A percentile compares a stretch with the other conserved stretches of the same genome.
These are phyloP conservation scores for Cecidostiba fungosa DNA, from an alignment of 2,888 invertebrate species.

Conservation along the genomic window DNA sequence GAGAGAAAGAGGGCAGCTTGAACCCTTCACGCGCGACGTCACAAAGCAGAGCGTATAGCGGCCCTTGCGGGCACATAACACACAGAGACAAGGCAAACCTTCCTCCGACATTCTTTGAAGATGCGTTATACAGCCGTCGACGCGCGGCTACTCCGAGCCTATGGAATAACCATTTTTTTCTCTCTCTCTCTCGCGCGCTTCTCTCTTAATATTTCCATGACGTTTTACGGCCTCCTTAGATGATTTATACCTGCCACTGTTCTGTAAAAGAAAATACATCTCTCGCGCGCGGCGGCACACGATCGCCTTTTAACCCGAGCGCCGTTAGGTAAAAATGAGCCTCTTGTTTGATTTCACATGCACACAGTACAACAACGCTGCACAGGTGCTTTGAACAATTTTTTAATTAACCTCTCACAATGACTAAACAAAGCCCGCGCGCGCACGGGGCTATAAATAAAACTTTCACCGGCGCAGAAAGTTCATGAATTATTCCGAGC, in stretches of 20 bases:
- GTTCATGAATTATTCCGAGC: constrained; percentile 53
- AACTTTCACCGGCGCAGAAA: constrained; percentile 53
- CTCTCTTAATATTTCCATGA: constrained; percentile 60
- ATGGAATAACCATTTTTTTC: constrained; percentile 39
- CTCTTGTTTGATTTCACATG: constrained; percentile 45
- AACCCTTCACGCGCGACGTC: constrained; percentile 74
- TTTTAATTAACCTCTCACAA: constrained; percentile 39
- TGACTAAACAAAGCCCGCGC: constrained; percentile 11
- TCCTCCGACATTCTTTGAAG: constrained; percentile 55
- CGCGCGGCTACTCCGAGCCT: constrained; percentile 5
- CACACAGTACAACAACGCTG: background rate
- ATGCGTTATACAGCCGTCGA: constrained; percentile 36
- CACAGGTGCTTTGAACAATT: constrained; percentile 4
- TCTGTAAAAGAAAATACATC: constrained; percentile 60
- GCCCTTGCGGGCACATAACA: constrained; percentile 4
- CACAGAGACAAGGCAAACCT: constrained; percentile 1
- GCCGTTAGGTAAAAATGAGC: constrained; percentile 47
- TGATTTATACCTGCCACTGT: constrained; percentile 63
- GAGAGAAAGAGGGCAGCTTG: constrained; percentile 52
- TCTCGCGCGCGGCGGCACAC: background rate
- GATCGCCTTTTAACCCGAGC: constrained; percentile 11
- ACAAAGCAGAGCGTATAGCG: constrained; percentile 71
- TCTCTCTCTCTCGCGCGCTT: background rate
- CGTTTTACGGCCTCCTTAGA: constrained; percentile 60
- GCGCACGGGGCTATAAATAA: constrained; percentile 38